phyloP scores from a whole-genome alignment of 53 echinoderm and acorn worm genomes.

The Patiria pectinifera region DNA sequence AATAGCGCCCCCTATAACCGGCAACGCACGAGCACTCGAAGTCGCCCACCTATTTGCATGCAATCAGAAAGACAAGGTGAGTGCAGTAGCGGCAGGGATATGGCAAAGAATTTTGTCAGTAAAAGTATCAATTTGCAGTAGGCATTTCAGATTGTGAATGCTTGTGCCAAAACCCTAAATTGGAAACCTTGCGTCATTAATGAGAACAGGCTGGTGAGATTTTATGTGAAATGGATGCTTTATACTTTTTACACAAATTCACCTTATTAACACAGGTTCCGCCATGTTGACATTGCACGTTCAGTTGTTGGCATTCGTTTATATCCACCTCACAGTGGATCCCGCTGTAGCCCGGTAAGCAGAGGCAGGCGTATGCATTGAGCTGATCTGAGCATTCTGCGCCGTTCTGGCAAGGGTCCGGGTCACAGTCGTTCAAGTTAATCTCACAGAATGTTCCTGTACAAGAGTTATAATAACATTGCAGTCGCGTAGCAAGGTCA shows the following conservation, averaged over 20 bases:
- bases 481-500: not conserved
- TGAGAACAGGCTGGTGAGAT: no score
- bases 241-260: not conserved
- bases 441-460: not conserved
- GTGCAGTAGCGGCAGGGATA: no score
- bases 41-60: constrained; percentile 2
- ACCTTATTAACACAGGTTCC: constrained; percentile 26
- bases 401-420: constrained; percentile 49
- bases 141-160: no score
- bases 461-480: not conserved
- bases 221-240: not conserved
- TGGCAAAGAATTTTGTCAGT: no score
- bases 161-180: no score
- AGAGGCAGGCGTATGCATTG: constrained; percentile 64
- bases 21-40: constrained; percentile 29
- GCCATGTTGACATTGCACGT: constrained; percentile 29
- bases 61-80: not conserved
- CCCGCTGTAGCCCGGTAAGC: constrained; percentile 57
- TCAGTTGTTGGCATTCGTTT: constrained; percentile 50
- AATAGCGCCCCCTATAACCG: constrained; percentile 55
- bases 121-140: no score
- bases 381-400: constrained; percentile 37
- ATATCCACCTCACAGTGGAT: constrained; percentile 61
- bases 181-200: no score
- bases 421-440: not conserved